Evolutionary conservation across 92 coral and sea anemone species (phyloP), one percentile per base, ranked within the genome.

Genomic region (Desmophyllum pertusum): DNA sequence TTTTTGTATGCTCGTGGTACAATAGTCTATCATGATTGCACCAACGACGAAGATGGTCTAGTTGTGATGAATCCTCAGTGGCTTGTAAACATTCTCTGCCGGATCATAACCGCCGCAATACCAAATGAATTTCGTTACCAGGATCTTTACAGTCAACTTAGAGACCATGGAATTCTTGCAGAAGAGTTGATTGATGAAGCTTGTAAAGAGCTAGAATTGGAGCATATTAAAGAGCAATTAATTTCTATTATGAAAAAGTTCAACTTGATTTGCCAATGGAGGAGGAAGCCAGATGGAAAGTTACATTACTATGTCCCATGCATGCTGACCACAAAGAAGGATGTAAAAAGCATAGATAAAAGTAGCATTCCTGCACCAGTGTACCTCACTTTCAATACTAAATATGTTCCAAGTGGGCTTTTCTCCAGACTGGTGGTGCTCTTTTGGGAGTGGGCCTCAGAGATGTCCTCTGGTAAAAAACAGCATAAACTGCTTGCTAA

Each of bases 21-120:
- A 23, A 18, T 75, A 19, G 39, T 75, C 33, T 75, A 46, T 51
- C 42, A 48, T 17, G 64, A 31, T 15, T 11, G 7, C 29, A 1
- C 79, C 0, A n/a, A 35, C 6, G 38, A 37, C 3, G 11, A 19
- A 14, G 64, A 46, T 25, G 79, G 43, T 29, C 39, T 75, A 27
- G 39, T 75, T 17, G 39, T 75, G 30, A 10, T 75, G 64, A 43
- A 75, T 75, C 79, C 79, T 1, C 55, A 51, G 57, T 73, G 78
- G 78, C 18, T 73, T 3, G 6, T 73, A 30, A 51, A 73, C 8
- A 6, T 75, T 14, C 27, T 48, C 2, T 10, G 39, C 17, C 55
- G 46, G 64, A 75, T 75, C 2, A 25, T 75, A 3, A 75, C 50
- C 3, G 61, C 8, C 19, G n/a, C n/a, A n/a, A n/a, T n/a, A n/a